Evolutionary conservation across 2,888 invertebrate genomes (phyloP), one percentile per base, ranked within the genome.

Genomic region (Oscheius sp.): DNA sequence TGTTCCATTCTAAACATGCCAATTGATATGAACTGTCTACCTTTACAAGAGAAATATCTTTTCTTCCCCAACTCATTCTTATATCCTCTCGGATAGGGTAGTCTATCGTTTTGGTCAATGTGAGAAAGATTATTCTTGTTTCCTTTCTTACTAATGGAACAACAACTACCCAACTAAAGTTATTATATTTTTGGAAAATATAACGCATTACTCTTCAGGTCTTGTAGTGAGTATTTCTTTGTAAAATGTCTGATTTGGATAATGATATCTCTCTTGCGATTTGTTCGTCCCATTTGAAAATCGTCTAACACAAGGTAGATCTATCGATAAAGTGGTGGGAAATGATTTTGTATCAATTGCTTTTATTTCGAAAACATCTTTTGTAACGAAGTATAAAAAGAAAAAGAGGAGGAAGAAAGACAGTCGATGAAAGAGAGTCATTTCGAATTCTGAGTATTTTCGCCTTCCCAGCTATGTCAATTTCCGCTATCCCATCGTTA

Each of bases 211-310:
- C 47, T 47, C 47, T 22, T 47, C 47, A 14, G 47, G 3, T 5
- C 12, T 5, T 4, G 12, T 20, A 24, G 47, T 22, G 22, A 47
- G 17, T 17, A 47, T 47, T 4, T 17, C 4, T 6, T 20, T 2
- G 20, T 47, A 47, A 14, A 47, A 22, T 47, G 47, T 47, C 47
- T 47, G 47, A 22, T 47, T 47, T 24, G 47, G 47, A 47, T 47
- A 47, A 12, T 47, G 47, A 22, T 24, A 22, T 4, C 47, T 24
- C 47, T 47, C 47, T 17, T 14, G 2, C 4, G 14, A 41, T 14
- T 20, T 14, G 20, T 41, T 20, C 5, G 41, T 41, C 4, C 12
- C 41, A 41, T 41, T 41, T 41, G n/a, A n/a, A n/a, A n/a, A n/a
- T n/a, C n/a, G n/a, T n/a, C n/a, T n/a, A n/a, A n/a, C n/a, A n/a